Evolutionary conservation across 1,140 invertebrate genomes (phyloP), one percentile per base, ranked within the genome.

Genomic region (Bombus sylvicola): DNA sequence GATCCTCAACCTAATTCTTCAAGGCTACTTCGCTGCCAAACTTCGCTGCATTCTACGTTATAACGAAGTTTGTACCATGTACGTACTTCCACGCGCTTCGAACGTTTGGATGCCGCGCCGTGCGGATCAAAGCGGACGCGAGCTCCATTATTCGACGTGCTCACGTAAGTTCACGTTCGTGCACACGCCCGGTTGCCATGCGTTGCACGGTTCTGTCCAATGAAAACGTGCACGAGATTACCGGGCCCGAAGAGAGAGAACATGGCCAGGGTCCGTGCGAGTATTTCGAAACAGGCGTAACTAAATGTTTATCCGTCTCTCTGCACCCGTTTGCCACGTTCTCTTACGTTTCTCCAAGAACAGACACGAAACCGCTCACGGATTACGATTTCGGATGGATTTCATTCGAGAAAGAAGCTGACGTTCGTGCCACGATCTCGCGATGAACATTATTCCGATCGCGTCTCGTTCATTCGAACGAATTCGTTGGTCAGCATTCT

Each of bases 251-350:
- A 53, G 47, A 53, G 47, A 53, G 47, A 53, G 41, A 64, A 25
- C 66, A 71, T 71, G 37, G 82, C 12, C 34, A 39, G 18, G 64
- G 47, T 31, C 43, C 34, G 57, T 13, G 31, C 71, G 53, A 31
- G 47, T 39, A 18, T 83, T 83, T 83, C 81, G 81, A 83, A 83
- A 83, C 59, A 43, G 31, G 72, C 81, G 81, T 66, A 82, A 75
- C 81, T 75, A 83, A 83, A 75, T 68, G 62, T 76, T 83, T 53
- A 83, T 75, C 72, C 59, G 72, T 74, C 80, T 47, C 71, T 41
- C 59, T 66, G 57, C 41, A 22, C 84, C 68, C 64, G 66, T 79
- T 53, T 59, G 4, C 41, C 43, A 59, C 47, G 18, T 53, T 53
- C 47, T 28, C 57, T n/a, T 62, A 5, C 34, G 18, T 74, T 2